A percentile compares a stretch with the other conserved stretches of the same genome.
Evolutionary conservation across 2,113 vertebrate species (phyloP).

Genomic region (Paratilapia polleni): DNA sequence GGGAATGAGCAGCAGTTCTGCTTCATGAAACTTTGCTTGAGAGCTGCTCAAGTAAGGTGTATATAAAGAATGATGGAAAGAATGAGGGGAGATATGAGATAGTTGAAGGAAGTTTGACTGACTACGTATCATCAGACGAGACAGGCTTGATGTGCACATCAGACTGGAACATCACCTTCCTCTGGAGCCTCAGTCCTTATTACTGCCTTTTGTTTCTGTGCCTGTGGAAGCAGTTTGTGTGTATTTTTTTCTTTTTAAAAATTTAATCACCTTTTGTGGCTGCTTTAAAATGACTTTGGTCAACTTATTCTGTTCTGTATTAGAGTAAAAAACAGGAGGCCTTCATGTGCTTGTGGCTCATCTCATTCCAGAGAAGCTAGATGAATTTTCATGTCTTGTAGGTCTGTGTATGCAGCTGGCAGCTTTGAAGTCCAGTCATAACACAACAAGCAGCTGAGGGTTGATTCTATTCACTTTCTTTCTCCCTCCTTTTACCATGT

Average conservation of each 20-base stretch:
- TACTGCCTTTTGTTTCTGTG: slow-evolving; percentile 46
- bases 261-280: slow-evolving; percentile 55
- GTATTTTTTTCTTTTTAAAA: slow-evolving; percentile 11
- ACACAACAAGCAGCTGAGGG: slow-evolving; percentile 46
- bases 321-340: slow-evolving; percentile 9
- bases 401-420: slow-evolving; percentile 66
- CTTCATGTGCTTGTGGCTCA: slow-evolving; percentile 28
- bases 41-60: not conserved
- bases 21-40: slow-evolving; percentile 16
- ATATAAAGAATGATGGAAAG: slow-evolving; percentile 1
- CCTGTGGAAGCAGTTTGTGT: slow-evolving; percentile 39
- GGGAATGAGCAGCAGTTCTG: slow-evolving; percentile 32
- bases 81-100: slow-evolving; percentile 4
- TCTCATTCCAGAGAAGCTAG: slow-evolving; percentile 48
- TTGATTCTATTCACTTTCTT: slow-evolving; percentile 38
- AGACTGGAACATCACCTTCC: slow-evolving; percentile 23
- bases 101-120: slow-evolving; percentile 29
- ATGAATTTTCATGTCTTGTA: slow-evolving; percentile 40
- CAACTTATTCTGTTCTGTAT: not conserved
- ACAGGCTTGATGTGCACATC: not conserved
- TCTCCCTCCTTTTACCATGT: slow-evolving; percentile 37
- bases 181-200: not conserved
- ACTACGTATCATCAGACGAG: not conserved
- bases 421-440: slow-evolving; percentile 63
- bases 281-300: slow-evolving; percentile 9